phyloP scores from a whole-genome alignment of 2,797 vertebrate genomes.

The Falco concolor region DNA sequence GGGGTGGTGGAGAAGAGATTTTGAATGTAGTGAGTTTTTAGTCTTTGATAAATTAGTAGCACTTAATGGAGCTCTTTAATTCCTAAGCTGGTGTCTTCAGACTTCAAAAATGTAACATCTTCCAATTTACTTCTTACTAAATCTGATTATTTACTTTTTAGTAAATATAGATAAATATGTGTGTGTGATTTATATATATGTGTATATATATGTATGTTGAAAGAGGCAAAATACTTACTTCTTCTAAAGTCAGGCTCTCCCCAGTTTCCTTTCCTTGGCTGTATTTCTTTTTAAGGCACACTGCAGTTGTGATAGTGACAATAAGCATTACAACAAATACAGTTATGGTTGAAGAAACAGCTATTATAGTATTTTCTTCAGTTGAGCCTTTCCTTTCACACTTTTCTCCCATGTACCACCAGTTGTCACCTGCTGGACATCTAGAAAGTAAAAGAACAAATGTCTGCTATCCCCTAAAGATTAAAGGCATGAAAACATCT shows the following conservation, averaged over 20 bases:
- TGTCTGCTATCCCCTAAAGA: neutral
- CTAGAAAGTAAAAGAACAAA: slow-evolving; percentile 64
- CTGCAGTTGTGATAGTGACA: slow-evolving; percentile 74
- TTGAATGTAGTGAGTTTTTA: neutral
- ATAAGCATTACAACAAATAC: slow-evolving; percentile 84
- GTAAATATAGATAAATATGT: neutral
- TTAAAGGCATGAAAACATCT: neutral
- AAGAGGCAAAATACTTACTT: slow-evolving; percentile 63
- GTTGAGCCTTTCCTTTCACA: slow-evolving; percentile 79
- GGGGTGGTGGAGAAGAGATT: neutral
- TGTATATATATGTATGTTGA: neutral
- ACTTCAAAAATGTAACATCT: neutral
- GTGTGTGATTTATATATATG: neutral
- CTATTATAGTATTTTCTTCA: slow-evolving; percentile 69
- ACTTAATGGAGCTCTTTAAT: neutral
- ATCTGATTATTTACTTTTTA: neutral
- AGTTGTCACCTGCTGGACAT: slow-evolving; percentile 78
- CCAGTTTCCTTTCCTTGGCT: neutral
- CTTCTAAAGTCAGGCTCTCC: neutral
- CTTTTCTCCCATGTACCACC: slow-evolving; percentile 84
- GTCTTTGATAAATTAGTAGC: neutral
- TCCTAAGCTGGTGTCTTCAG: neutral
- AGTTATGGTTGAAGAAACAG: slow-evolving; percentile 73
- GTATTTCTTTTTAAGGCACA: slow-evolving; percentile 82
- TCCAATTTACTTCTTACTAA: neutral